Evolutionary conservation across 1,140 invertebrate genomes (phyloP).

Genomic region (Drosophila pseudoananassae): DNA sequence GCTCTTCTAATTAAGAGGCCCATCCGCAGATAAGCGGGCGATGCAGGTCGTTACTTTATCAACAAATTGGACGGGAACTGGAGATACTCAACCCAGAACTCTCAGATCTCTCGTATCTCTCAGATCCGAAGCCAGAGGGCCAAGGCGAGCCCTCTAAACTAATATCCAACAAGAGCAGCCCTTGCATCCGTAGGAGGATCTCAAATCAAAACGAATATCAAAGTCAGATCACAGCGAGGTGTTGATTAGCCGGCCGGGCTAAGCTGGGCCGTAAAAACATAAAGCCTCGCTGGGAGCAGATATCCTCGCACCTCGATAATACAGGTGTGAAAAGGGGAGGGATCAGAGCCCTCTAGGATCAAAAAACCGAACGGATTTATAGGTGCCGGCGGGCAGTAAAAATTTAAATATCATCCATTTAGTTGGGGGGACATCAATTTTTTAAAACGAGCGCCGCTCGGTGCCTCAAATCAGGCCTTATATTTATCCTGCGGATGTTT

Average conservation of each 20-base stretch:
- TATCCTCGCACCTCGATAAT: background rate
- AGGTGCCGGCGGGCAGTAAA: slow-evolving; percentile 67
- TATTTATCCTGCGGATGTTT: slow-evolving; percentile 41
- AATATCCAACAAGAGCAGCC: no score
- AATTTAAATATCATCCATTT: slow-evolving; percentile 80
- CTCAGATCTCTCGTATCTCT: background rate
- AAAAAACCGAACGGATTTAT: slow-evolving; percentile 57
- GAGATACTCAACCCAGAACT: no score
- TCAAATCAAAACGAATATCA: background rate
- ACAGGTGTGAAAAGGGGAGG: slow-evolving; percentile 23
- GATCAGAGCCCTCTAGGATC: background rate
- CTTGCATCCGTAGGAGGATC: no score
- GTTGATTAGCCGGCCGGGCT: slow-evolving; percentile 42
- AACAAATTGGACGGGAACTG: slow-evolving; percentile 18
- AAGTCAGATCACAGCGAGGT: slow-evolving; percentile 18
- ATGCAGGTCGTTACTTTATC: background rate
- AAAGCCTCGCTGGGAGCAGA: slow-evolving; percentile 9
- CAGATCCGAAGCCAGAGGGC: no score
- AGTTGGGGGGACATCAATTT: slow-evolving; percentile 68
- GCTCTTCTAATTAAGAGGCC: slow-evolving; percentile 45
- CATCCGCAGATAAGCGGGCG: slow-evolving; percentile 34
- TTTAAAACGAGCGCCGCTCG: slow-evolving; percentile 66
- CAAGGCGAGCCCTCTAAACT: no score
- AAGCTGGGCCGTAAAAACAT: slow-evolving; percentile 53
- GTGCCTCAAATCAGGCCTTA: slow-evolving; percentile 16